Percentiles rank a stretch among this genome's conserved stretches.
Conservation (phyloP, 2,113 vertebrate genomes). For the Canis aureus region DNA sequence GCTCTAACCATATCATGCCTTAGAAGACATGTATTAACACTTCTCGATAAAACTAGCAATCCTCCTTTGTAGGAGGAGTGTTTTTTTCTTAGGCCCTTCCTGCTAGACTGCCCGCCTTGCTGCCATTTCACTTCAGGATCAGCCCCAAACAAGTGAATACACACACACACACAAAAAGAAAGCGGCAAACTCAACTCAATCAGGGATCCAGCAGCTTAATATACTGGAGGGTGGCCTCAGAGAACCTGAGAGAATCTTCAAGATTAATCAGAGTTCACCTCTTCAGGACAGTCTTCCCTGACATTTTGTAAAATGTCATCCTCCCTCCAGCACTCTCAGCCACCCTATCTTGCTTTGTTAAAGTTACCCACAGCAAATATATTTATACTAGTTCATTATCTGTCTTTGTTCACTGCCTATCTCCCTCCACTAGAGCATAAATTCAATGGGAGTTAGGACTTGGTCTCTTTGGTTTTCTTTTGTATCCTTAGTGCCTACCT, state of each 20-base stretch:
- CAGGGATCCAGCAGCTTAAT: neutral
- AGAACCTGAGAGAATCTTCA: neutral
- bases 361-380: neutral
- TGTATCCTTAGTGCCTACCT: neutral
- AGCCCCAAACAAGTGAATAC: neutral
- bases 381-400: neutral
- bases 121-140: neutral
- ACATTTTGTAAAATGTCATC: neutral
- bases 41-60: neutral
- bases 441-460: neutral
- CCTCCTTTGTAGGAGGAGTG: neutral
- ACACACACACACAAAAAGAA: neutral
- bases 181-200: neutral
- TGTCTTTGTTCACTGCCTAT: neutral
- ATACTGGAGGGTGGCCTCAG: neutral
- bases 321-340: neutral
- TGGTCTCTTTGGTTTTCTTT: neutral
- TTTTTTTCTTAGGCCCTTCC: neutral
- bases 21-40: neutral
- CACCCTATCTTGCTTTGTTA: neutral
- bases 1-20: neutral
- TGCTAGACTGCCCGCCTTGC: neutral
- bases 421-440: neutral
- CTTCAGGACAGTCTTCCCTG: neutral
- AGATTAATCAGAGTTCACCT: neutral